Conservation (phyloP, 2,113 vertebrate species). For the Artemisiospiza belli region DNA sequence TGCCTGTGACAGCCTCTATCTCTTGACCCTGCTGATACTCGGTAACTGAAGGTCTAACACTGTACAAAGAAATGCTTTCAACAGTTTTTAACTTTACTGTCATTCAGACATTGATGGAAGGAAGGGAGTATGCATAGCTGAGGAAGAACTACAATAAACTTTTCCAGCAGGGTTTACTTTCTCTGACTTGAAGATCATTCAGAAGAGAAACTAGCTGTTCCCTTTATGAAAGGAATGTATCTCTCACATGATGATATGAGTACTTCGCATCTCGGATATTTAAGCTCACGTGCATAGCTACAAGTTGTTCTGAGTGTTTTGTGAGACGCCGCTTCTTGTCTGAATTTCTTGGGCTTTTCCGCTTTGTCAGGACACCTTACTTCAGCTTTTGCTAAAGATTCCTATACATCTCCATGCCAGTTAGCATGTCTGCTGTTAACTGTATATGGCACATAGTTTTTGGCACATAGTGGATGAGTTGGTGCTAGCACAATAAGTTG, state of each 20-base stretch:
- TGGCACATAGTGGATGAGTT: neutral
- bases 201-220: neutral
- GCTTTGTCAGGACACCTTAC: neutral
- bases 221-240: neutral
- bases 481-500: neutral
- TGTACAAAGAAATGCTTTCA: neutral
- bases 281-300: accelerated
- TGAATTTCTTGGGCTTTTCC: neutral
- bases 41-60: neutral
- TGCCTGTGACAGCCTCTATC: neutral
- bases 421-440: neutral
- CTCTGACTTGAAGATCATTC: neutral
- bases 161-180: neutral
- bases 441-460: neutral
- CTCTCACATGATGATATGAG: neutral
- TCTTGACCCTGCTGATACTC: neutral
- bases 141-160: neutral
- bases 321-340: accelerated
- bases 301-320: neutral
- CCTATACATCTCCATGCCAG: accelerated
- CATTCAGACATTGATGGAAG: neutral
- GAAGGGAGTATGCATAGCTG: neutral
- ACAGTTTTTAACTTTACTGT: neutral
- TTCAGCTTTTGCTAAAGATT: neutral
- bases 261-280: neutral